A percentile compares a stretch with the other conserved stretches of the same genome.
Evolutionary conservation across 2,797 vertebrate species (phyloP).

Genomic region (Cryptoprocta ferox): DNA sequence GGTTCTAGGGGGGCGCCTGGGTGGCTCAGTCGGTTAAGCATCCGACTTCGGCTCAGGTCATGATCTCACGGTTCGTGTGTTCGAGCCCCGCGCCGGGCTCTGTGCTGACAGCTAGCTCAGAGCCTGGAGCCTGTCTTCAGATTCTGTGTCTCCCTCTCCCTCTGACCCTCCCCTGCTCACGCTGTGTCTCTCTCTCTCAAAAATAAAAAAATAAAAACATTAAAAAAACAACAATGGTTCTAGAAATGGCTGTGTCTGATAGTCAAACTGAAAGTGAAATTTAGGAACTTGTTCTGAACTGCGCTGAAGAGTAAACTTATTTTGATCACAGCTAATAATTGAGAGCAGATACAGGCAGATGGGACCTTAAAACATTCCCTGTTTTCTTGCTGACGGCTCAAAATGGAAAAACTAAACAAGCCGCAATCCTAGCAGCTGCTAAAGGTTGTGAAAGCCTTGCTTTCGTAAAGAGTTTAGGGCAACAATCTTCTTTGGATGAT

Average conservation of each 20-base stretch:
- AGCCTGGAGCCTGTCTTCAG: too few species aligned
- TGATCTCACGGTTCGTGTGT: too few species aligned
- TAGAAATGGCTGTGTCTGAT: neutral
- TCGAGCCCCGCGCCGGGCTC: too few species aligned
- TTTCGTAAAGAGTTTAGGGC: neutral
- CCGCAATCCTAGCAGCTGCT: neutral
- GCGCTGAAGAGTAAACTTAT: neutral
- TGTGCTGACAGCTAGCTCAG: too few species aligned
- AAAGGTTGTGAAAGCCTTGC: slow-evolving; percentile 40
- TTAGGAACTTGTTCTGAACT: slow-evolving; percentile 22
- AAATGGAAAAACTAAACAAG: neutral
- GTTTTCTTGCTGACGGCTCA: neutral
- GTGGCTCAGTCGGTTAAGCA: too few species aligned
- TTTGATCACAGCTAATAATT: neutral
- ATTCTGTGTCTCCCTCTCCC: too few species aligned
- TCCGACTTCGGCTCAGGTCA: too few species aligned
- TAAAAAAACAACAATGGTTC: neutral
- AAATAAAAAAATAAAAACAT: too few species aligned
- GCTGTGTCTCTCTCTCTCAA: too few species aligned
- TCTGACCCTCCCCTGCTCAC: too few species aligned
- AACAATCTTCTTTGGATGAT: neutral
- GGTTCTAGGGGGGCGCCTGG: too few species aligned
- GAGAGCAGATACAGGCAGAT: neutral
- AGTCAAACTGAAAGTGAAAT: slow-evolving; percentile 63
- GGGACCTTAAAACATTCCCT: neutral